Evolutionary conservation across 2,888 invertebrate genomes (phyloP).

Genomic region (Agonopterix arenella): DNA sequence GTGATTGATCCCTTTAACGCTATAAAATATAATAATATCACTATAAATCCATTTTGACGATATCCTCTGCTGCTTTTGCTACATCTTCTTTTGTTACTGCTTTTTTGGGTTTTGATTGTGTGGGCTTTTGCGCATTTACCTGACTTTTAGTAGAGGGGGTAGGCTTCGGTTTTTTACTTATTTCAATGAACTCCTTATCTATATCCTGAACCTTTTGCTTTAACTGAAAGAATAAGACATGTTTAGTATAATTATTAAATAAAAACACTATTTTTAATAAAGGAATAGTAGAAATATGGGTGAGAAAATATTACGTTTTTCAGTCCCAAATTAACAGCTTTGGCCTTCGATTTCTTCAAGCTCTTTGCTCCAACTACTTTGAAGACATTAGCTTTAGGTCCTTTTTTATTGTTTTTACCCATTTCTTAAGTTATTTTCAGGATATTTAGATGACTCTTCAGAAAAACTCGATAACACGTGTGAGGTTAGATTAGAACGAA

Average conservation of each 20-base stretch:
- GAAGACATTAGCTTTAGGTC: conserved; percentile 56
- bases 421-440: conserved; percentile 18
- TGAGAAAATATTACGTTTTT: conserved; percentile 53
- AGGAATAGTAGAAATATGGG: not conserved
- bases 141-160: conserved; percentile 18
- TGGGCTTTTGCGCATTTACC: conserved; percentile 20
- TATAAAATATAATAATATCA: not conserved
- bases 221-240: conserved; percentile 37
- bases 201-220: conserved; percentile 63
- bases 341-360: conserved; percentile 64
- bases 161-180: conserved; percentile 41
- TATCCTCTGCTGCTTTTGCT: conserved; percentile 41
- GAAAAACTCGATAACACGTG: no score
- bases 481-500: no score
- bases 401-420: conserved; percentile 64
- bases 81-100: conserved; percentile 56
- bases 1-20: not conserved
- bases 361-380: conserved; percentile 70
- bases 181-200: conserved; percentile 58
- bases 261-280: not conserved
- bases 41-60: conserved; percentile 63
- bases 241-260: not conserved
- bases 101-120: conserved; percentile 31
- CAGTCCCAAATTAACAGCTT: conserved; percentile 60
- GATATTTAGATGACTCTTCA: no score